Evolutionary conservation across 2,797 vertebrate genomes (phyloP), one percentile per base, ranked within the genome.

Genomic region (Molossus alvarezi): DNA sequence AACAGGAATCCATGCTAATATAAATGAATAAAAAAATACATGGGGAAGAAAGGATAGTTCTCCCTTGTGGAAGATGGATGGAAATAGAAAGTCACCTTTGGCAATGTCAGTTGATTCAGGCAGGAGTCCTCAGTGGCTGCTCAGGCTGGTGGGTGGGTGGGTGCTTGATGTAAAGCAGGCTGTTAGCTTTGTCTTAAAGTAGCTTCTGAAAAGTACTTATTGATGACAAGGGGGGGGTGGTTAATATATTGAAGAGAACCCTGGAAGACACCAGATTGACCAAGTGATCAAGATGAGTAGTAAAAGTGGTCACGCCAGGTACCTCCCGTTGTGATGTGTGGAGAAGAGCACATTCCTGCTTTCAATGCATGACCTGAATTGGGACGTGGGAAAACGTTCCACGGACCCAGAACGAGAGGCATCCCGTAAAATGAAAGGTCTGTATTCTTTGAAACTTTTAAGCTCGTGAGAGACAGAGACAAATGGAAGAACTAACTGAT

Each of bases 251-350:
- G 55, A 55, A 20, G 45, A 71, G 82, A 79, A 53, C 2, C 9
- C 23, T 88, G 21, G n/a, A 62, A 75, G 45, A 69, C 9, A 18
- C 20, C 53, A 58, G 62, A 55, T 21, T 18, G 64, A n/a, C 15
- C 18, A 23, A 48, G 8, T 33, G 60, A 41, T 60, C 41, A 20
- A 60, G 29, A 15, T 1, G 4, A 72, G 7, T 4, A 23, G 17
- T 11, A 23, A 64, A 60, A 20, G 0, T 0, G 41, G 13, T 48
- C 23, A 1, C 12, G 17, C 14, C 20, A 7, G 1, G 1, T n/a
- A 14, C 37, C 37, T 45, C 12, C 5, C 15, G 6, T 10, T 9
- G 12, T 51, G 20, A 21, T 10, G 9, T 12, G 14, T 3, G 3
- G n/a, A 92, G 20, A 41, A 57, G 27, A 53, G 9, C 23, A 3